Percentiles rank a stretch among this genome's conserved stretches.
phyloP scores from a whole-genome alignment of 2,888 invertebrate species.

The Entomobrya proxima region DNA sequence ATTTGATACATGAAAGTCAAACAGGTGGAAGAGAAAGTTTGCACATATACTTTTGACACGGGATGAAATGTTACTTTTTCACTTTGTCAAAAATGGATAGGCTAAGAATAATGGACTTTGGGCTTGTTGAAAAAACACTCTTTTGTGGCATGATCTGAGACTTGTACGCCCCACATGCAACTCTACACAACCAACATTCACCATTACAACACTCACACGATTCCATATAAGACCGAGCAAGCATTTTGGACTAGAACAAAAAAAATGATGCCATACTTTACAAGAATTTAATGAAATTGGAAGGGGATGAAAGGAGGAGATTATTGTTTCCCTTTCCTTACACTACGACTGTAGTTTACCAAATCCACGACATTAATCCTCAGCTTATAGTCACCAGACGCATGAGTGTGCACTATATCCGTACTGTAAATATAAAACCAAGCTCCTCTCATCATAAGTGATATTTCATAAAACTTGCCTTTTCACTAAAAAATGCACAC shows the following conservation, averaged over 20 bases:
- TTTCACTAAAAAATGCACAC: background rate
- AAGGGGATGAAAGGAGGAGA: slow-evolving; percentile 56
- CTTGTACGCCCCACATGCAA: background rate
- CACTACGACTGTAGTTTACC: slow-evolving; percentile 7
- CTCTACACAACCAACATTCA: background rate
- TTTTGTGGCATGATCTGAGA: background rate
- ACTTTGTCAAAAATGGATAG: slow-evolving; percentile 10
- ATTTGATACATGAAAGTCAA: slow-evolving; percentile 40
- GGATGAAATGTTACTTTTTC: background rate
- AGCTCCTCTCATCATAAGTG: too few species aligned
- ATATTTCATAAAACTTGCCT: background rate
- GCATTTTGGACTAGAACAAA: background rate
- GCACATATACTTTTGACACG: background rate
- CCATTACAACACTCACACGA: background rate
- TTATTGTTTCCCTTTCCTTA: slow-evolving; percentile 52
- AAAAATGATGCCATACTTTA: slow-evolving; percentile 50
- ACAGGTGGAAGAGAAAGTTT: slow-evolving; percentile 20
- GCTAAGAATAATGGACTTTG: background rate
- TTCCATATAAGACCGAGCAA: background rate
- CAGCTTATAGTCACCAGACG: slow-evolving; percentile 42
- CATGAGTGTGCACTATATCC: slow-evolving; percentile 5
- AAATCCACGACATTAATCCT: slow-evolving; percentile 61
- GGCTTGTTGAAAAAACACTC: background rate
- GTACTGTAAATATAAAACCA: too few species aligned
- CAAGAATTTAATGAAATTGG: slow-evolving; percentile 64